These are phyloP conservation scores for Coregonus clupeaformis DNA, from an alignment of 2,113 vertebrate species.

Conservation along the genomic window DNA sequence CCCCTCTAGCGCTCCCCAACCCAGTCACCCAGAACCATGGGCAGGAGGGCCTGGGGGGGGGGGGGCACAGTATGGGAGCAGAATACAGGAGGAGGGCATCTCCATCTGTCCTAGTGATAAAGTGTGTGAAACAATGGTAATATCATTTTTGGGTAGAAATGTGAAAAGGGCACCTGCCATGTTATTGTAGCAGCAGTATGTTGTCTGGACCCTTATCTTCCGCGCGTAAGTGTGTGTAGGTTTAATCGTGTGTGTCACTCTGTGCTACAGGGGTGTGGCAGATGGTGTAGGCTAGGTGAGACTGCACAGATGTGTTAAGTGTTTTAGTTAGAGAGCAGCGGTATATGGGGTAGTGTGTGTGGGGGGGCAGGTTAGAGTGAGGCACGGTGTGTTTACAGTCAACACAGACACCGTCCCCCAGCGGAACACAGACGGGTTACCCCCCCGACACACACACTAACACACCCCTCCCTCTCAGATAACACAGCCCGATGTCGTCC, in stretches of 20 bases:
- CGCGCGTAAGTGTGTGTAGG: too few species aligned
- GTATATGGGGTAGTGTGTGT: slow-evolving; percentile 38
- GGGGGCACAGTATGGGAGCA: background rate
- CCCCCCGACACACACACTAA: too few species aligned
- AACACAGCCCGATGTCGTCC: background rate
- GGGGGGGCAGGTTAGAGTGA: background rate
- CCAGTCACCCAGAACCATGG: slow-evolving; percentile 62
- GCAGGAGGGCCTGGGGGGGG: slow-evolving; percentile 27
- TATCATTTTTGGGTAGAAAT: too few species aligned
- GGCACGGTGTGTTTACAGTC: slow-evolving; percentile 71
- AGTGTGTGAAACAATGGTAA: background rate
- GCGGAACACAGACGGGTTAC: too few species aligned
- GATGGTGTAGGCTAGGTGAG: slow-evolving; percentile 63
- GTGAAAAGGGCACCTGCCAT: too few species aligned
- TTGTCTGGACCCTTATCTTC: background rate
- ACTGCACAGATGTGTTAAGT: slow-evolving; percentile 73
- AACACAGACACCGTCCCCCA: slow-evolving; percentile 60
- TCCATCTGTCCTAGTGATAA: background rate
- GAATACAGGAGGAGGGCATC: background rate
- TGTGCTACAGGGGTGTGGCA: slow-evolving; percentile 39
- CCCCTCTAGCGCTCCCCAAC: slow-evolving; percentile 27
- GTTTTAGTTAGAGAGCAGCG: slow-evolving; percentile 42
- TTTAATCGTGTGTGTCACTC: too few species aligned
- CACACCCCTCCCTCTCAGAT: slow-evolving; percentile 23
- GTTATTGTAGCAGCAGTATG: background rate